Percentiles rank a stretch among this genome's conserved stretches.
Conservation (phyloP, 2,797 vertebrate species). For the Clarias fuscus region DNA sequence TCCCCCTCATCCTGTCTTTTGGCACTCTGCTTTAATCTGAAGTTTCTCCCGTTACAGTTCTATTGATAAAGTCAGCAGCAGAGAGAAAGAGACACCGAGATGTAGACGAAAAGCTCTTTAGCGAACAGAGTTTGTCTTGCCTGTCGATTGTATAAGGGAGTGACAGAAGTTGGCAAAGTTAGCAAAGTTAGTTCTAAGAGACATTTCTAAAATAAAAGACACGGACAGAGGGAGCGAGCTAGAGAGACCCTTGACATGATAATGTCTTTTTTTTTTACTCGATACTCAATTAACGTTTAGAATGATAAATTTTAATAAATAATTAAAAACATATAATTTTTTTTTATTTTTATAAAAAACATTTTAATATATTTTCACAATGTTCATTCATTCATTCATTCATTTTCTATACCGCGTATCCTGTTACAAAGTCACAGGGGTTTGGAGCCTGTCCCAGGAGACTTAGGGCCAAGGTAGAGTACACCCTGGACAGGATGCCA, state of each 20-base stretch:
- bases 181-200: constrained; percentile 43
- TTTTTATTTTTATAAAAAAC: too few species aligned
- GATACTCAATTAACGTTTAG: not conserved
- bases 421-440: too few species aligned
- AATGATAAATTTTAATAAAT: not conserved
- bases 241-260: not conserved
- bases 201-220: not conserved
- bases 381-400: too few species aligned
- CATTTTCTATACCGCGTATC: too few species aligned
- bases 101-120: constrained; percentile 44
- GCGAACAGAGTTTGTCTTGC: constrained; percentile 28
- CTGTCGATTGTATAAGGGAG: constrained; percentile 46
- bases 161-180: constrained; percentile 43
- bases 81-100: constrained; percentile 41
- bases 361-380: too few species aligned
- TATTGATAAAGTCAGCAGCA: constrained; percentile 62
- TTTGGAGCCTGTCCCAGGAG: too few species aligned
- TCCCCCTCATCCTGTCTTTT: constrained; percentile 40
- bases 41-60: constrained; percentile 51
- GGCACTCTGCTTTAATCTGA: constrained; percentile 57
- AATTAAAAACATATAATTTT: too few species aligned
- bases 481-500: too few species aligned
- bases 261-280: not conserved
- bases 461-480: too few species aligned
- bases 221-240: not conserved